phyloP scores from a whole-genome alignment of 2,888 invertebrate species.

The Chloroclysta siterata region DNA sequence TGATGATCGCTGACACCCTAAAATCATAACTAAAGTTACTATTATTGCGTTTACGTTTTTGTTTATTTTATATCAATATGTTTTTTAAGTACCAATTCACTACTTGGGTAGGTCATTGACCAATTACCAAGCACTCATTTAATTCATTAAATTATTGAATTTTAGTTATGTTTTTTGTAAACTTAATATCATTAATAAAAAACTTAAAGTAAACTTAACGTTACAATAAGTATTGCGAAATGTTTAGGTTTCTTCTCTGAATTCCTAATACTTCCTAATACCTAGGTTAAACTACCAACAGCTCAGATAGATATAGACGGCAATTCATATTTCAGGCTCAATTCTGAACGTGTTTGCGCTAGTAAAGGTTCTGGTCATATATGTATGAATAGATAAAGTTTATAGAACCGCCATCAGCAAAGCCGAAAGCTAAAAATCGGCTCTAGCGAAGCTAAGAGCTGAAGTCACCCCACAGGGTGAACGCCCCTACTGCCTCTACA shows the following conservation, averaged over 20 bases:
- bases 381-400: conserved; percentile 52
- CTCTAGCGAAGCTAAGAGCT: conserved; percentile 47
- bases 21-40: neutral
- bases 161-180: no score
- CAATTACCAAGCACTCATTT: no score
- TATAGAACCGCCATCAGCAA: conserved; percentile 53
- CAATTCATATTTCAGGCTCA: conserved; percentile 4
- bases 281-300: no score
- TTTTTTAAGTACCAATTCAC: neutral
- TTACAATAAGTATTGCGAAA: no score
- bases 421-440: conserved; percentile 53
- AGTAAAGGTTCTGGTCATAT: conserved; percentile 38
- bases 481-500: conserved; percentile 55
- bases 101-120: neutral
- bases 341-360: conserved; percentile 22
- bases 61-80: neutral
- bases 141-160: no score
- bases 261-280: no score
- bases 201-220: no score
- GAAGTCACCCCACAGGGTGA: conserved; percentile 52
- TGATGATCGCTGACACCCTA: neutral
- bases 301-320: no score
- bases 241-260: no score
- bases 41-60: neutral
- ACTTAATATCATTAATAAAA: no score